These are phyloP conservation scores for Scaptomyza parva DNA, from an alignment of 2,888 invertebrate genomes.

Conservation along the genomic window DNA sequence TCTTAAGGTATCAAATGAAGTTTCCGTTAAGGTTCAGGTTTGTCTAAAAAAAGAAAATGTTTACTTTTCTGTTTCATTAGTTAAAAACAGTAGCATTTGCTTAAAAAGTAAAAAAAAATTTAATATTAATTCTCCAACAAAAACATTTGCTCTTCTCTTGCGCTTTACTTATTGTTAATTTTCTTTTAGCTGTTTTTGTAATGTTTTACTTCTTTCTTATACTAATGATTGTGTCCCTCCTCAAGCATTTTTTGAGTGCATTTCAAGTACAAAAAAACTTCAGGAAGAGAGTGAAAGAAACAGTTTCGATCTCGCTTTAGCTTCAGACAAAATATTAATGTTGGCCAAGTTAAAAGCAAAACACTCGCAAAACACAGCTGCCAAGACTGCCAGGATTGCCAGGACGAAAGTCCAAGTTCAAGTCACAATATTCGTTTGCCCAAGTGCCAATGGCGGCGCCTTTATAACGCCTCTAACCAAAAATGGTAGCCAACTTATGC, in stretches of 20 bases:
- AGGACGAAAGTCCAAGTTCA: conserved; percentile 46
- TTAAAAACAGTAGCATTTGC: not conserved
- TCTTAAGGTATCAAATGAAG: no score
- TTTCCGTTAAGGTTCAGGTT: not conserved
- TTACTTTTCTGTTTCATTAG: not conserved
- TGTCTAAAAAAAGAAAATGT: not conserved
- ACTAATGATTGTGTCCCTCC: not conserved
- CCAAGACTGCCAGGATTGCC: conserved; percentile 63
- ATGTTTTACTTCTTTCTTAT: not conserved
- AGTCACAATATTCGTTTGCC: conserved; percentile 42
- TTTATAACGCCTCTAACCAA: conserved; percentile 41
- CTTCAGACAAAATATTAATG: conserved; percentile 50
- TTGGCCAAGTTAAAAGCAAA: conserved; percentile 67
- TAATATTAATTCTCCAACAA: no score
- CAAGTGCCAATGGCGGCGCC: conserved; percentile 59
- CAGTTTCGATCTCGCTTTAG: conserved; percentile 5
- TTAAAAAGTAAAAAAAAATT: not conserved
- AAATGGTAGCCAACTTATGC: conserved; percentile 48
- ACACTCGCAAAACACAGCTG: conserved; percentile 67
- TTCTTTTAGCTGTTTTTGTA: not conserved
- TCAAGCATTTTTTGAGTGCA: conserved; percentile 5
- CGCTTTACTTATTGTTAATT: not conserved
- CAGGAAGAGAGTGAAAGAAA: no score
- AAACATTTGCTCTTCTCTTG: not conserved
- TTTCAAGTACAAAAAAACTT: no score